A percentile compares a stretch with the other conserved stretches of the same genome.
Conservation (phyloP, 2,797 vertebrate genomes). For the Ptychadena robeensis region DNA sequence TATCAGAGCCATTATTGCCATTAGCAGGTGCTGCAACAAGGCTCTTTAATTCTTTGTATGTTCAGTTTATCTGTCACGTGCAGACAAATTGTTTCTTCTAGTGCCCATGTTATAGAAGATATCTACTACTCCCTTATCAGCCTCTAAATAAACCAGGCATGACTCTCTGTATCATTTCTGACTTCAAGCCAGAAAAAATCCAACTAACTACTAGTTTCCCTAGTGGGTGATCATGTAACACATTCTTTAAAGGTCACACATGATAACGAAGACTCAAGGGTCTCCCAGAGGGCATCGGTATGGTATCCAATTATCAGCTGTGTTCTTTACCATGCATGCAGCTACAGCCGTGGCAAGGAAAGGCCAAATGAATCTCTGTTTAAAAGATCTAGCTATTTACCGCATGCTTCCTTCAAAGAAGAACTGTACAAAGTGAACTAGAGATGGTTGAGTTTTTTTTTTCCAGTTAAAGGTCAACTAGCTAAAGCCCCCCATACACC, state of each 20-base stretch:
- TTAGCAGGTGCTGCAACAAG: background rate
- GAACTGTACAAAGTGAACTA: too few species aligned
- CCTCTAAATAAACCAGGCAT: slow-evolving; percentile 64
- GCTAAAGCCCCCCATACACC: too few species aligned
- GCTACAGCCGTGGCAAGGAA: background rate
- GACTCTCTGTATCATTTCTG: slow-evolving; percentile 65
- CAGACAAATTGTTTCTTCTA: slow-evolving; percentile 33
- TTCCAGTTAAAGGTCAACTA: too few species aligned
- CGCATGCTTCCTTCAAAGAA: too few species aligned
- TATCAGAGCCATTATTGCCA: too few species aligned
- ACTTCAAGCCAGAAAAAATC: slow-evolving; percentile 64
- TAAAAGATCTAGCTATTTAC: background rate
- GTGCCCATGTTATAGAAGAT: slow-evolving; percentile 12
- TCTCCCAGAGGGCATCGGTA: slow-evolving; percentile 45
- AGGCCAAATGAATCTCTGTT: background rate
- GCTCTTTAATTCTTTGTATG: background rate
- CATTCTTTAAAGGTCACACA: slow-evolving; percentile 67
- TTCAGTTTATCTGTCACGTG: slow-evolving; percentile 37
- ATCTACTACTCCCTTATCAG: slow-evolving; percentile 41
- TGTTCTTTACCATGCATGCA: slow-evolving; percentile 25
- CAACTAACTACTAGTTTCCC: slow-evolving; percentile 57
- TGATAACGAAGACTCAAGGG: slow-evolving; percentile 59
- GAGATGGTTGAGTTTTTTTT: too few species aligned
- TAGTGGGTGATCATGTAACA: slow-evolving; percentile 61
- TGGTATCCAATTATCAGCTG: slow-evolving; percentile 19